Evolutionary conservation across 2,888 invertebrate species (phyloP), one percentile per base, ranked within the genome.

Genomic region (Xanthia icteritia): DNA sequence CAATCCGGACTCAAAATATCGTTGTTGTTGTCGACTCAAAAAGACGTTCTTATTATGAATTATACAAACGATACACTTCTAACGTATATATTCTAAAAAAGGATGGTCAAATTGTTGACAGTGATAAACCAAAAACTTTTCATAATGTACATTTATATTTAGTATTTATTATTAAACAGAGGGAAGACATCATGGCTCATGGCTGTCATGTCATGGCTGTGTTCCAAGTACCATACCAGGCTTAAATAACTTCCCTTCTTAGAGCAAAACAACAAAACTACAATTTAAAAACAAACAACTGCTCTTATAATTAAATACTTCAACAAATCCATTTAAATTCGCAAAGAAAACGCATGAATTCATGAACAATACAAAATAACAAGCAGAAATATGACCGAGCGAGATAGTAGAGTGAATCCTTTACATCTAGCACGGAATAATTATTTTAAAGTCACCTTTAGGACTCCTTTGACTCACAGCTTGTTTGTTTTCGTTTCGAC

Each of bases 361-460:
- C 65, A 66, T 70, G 69, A 79, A 78, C 79, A 78, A 74, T 39
- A 60, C 27, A 66, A 67, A 75, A 75, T 74, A 70, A 74, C 66
- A 83, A 74, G 68, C 72, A 67, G 70, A 71, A 83, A 73, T 75
- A 84, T 73, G 72, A 60, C 54, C 31, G 83, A 71, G 36, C 36
- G 60, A 70, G 68, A 86, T 77, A 63, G 69, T 64, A 60, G 58
- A 9, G 75, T 58, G 73, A 73, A 82, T 73, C 86, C 83, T 87
- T 76, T 72, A 65, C 69, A 81, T 66, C 56, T 69, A 79, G 56
- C 23, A 56, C 76, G 61, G 63, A 71, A 87, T 80, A 84, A 82
- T 84, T 80, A 84, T 84, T 78, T 76, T 79, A 81, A 82, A 81
- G 81, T 88, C 87, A 88, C 86, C 88, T 88, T 79, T 79, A 84